Percentiles rank a stretch among this genome's conserved stretches.
Evolutionary conservation across 2,113 vertebrate species (phyloP).

Genomic region (Tragelaphus imberbis): DNA sequence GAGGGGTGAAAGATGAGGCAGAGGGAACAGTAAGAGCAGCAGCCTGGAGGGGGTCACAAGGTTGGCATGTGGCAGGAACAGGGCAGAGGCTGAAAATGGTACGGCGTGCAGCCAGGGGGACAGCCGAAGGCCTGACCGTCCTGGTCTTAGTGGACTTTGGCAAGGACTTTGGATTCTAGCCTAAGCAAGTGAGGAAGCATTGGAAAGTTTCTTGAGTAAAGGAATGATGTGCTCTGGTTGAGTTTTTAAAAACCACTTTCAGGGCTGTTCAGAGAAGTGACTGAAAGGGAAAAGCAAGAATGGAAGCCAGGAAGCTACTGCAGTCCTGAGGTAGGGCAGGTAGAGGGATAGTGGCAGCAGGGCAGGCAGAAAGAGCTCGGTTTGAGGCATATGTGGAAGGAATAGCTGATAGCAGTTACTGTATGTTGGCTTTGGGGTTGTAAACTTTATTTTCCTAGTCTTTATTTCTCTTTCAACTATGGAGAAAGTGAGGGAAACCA

Average conservation of each 20-base stretch:
- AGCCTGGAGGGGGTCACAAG: not conserved
- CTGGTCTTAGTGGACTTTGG: not conserved
- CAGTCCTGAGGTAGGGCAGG: not conserved
- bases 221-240: not conserved
- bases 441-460: not conserved
- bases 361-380: not conserved
- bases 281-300: not conserved
- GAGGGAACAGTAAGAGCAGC: not conserved
- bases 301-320: not conserved
- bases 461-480: not conserved
- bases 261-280: not conserved
- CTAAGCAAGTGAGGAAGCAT: not conserved
- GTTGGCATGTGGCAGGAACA: not conserved
- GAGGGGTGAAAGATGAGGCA: not conserved
- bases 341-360: not conserved
- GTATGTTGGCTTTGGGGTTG: not conserved
- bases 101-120: accelerated
- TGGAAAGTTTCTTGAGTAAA: not conserved
- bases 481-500: not conserved
- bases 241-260: not conserved
- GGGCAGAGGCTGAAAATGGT: not conserved
- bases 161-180: not conserved
- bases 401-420: not conserved
- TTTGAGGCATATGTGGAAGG: not conserved
- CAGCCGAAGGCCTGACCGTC: accelerated